Conservation (phyloP, 2,797 vertebrate species). For the Antennarius maculatus region DNA sequence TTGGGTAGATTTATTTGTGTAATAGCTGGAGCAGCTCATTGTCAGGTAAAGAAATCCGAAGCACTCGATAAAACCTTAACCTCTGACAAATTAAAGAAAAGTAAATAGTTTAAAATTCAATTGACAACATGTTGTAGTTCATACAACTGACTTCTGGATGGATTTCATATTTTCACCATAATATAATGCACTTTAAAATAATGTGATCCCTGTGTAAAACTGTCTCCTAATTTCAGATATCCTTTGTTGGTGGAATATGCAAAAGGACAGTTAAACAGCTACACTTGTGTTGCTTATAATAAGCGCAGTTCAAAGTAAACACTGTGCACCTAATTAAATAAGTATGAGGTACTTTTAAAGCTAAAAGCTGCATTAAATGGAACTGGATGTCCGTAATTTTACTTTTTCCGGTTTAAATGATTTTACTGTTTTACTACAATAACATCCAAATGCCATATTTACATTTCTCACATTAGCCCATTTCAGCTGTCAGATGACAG, state of each 20-base stretch:
- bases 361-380: slow-evolving; percentile 29
- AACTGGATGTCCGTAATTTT: slow-evolving; percentile 47
- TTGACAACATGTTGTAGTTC: slow-evolving; percentile 6
- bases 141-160: background rate
- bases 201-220: background rate
- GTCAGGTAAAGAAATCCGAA: background rate
- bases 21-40: background rate
- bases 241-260: background rate
- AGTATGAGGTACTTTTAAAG: slow-evolving; percentile 45
- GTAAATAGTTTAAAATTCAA: background rate
- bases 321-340: slow-evolving; percentile 25
- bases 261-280: slow-evolving; percentile 32
- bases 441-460: slow-evolving; percentile 22
- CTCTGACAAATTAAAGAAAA: background rate
- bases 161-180: background rate
- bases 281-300: slow-evolving; percentile 22
- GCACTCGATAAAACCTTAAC: background rate
- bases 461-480: background rate
- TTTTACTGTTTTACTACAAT: slow-evolving; percentile 16
- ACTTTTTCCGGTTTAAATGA: background rate
- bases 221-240: background rate
- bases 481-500: slow-evolving; percentile 42
- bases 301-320: slow-evolving; percentile 43
- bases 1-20: background rate
- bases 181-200: background rate